These are phyloP conservation scores for Diachasma alloeum DNA, from an alignment of 1,140 invertebrate species.

Conservation along the genomic window DNA sequence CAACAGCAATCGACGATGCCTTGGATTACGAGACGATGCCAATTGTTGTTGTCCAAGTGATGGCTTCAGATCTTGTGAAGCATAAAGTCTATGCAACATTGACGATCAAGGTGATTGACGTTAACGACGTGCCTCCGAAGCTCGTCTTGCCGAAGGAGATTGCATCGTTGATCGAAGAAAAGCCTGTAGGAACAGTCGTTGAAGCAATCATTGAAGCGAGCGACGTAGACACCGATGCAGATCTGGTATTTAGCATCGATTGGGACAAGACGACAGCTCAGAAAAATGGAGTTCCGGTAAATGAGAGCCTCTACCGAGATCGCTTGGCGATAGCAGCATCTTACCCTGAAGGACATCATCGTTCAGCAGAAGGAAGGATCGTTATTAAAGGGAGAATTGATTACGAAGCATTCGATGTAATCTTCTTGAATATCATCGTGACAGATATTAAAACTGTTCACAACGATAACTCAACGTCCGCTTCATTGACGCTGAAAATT, in stretches of 20 bases:
- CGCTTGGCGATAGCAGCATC: conserved; percentile 23
- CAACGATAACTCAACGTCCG: conserved; percentile 33
- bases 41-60: conserved; percentile 66
- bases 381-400: conserved; percentile 33
- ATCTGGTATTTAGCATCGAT: conserved; percentile 65
- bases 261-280: conserved; percentile 66
- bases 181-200: conserved; percentile 54
- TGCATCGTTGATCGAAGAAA: conserved; percentile 66
- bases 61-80: conserved; percentile 41
- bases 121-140: conserved; percentile 69
- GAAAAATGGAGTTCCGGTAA: conserved; percentile 47
- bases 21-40: conserved; percentile 69
- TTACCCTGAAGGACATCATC: conserved; percentile 21
- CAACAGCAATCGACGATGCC: conserved; percentile 58
- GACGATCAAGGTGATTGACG: conserved; percentile 64
- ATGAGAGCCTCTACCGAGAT: conserved; percentile 23
- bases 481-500: conserved; percentile 33
- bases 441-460: conserved; percentile 37
- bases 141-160: conserved; percentile 58
- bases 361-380: conserved; percentile 25
- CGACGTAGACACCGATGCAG: conserved; percentile 66
- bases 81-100: conserved; percentile 65
- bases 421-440: conserved; percentile 32
- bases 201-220: conserved; percentile 58
- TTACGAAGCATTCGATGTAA: conserved; percentile 37